phyloP scores from a whole-genome alignment of 2,797 vertebrate genomes.

The Bradypus variegatus region DNA sequence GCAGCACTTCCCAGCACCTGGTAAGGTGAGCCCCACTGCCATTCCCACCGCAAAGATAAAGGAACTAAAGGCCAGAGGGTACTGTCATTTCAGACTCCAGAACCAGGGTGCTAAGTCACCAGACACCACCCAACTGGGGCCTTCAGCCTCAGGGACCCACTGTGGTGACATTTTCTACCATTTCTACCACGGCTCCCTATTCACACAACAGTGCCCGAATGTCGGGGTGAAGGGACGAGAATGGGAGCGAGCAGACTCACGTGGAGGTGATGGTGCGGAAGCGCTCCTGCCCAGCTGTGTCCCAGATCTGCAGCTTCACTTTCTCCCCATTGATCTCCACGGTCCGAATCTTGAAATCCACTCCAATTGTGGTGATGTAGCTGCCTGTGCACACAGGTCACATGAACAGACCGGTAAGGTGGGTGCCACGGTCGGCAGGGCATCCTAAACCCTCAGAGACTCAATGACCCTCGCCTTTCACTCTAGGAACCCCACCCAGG shows the following conservation, averaged over 20 bases:
- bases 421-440: neutral
- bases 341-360: constrained; percentile 98
- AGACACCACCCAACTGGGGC: neutral
- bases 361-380: constrained; percentile 98
- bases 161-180: neutral
- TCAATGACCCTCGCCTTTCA: neutral
- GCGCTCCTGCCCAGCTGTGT: constrained; percentile 96
- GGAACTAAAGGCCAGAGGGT: neutral
- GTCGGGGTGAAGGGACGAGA: fast-evolving
- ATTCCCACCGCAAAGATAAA: neutral
- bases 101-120: neutral
- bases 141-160: neutral
- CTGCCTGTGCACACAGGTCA: constrained; percentile 81
- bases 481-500: neutral
- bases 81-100: neutral
- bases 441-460: neutral
- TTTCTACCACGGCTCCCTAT: neutral
- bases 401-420: neutral
- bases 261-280: constrained; percentile 99
- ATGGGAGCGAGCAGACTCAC: constrained; percentile 76
- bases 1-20: too few relatives aligned
- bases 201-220: neutral
- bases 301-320: constrained; percentile 99
- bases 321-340: constrained; percentile 99
- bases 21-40: neutral